phyloP scores from a whole-genome alignment of 92 coral and sea anemone genomes.

The Desmophyllum pertusum region DNA sequence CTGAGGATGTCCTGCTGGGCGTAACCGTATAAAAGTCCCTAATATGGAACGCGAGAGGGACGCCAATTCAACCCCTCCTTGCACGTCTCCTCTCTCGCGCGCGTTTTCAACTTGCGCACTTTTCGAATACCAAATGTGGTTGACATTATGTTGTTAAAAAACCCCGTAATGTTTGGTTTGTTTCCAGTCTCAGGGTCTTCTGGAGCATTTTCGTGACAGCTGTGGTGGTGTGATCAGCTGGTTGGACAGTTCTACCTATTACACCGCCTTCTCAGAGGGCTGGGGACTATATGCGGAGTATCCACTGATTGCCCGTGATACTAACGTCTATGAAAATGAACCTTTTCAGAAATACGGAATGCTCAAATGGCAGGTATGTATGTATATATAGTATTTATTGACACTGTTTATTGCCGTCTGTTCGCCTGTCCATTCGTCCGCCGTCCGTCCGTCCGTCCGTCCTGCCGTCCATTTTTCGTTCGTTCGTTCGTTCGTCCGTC shows the following conservation, averaged over 20 bases:
- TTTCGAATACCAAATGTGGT: not conserved
- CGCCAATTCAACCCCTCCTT: no score
- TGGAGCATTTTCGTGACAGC: slow-evolving; percentile 74
- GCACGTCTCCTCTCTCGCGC: no score
- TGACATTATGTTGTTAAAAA: not conserved
- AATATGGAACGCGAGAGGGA: no score
- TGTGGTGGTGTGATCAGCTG: slow-evolving; percentile 67
- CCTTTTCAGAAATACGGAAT: slow-evolving; percentile 69
- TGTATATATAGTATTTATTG: not conserved
- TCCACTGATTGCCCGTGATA: slow-evolving; percentile 63
- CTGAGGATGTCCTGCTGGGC: no score
- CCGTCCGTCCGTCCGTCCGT: no score
- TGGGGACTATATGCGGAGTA: slow-evolving; percentile 88
- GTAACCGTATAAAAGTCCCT: no score
- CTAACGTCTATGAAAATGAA: slow-evolving; percentile 51
- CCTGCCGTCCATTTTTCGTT: no score
- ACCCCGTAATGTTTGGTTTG: not conserved
- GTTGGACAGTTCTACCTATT: slow-evolving; percentile 56
- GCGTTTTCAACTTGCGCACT: not conserved
- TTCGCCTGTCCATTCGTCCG: no score
- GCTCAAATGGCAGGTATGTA: slow-evolving; percentile 61
- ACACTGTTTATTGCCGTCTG: not conserved
- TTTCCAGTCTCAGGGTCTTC: slow-evolving; percentile 60
- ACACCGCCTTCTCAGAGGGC: slow-evolving; percentile 82
- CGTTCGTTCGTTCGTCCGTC: no score